Percentiles rank a stretch among this genome's conserved stretches.
These are phyloP conservation scores for Drosophila sproati DNA, from an alignment of 1,140 invertebrate genomes.

Conservation along the genomic window DNA sequence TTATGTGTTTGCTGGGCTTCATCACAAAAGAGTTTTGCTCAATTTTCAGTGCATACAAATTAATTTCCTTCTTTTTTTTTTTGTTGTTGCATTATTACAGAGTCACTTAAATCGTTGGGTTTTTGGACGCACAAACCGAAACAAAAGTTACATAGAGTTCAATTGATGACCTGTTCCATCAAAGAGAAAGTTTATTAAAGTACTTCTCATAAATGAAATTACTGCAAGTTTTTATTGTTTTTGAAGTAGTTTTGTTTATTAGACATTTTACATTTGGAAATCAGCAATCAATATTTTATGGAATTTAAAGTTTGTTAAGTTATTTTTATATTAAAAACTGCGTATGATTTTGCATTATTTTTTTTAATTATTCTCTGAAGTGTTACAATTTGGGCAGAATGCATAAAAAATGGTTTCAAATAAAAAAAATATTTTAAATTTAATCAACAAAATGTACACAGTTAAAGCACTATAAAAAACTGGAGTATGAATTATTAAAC, in stretches of 20 bases:
- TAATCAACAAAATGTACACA: not conserved
- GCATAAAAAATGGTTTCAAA: not conserved
- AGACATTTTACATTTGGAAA: not conserved
- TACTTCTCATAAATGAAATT: constrained; percentile 1
- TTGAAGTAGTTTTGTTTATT: not conserved
- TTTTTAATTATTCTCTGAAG: constrained; percentile 4
- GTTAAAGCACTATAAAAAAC: not conserved
- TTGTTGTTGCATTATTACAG: not conserved
- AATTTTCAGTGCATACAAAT: constrained; percentile 1
- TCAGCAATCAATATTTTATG: not conserved
- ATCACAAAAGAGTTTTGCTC: not conserved
- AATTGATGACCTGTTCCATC: not conserved
- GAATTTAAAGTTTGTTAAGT: not conserved
- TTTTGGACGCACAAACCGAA: not conserved
- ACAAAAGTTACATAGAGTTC: constrained; percentile 2
- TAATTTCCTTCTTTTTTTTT: not conserved
- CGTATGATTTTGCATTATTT: not conserved
- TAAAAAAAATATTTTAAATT: not conserved
- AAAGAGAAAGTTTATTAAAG: constrained; percentile 10
- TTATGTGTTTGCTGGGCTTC: not conserved
- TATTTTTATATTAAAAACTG: not conserved
- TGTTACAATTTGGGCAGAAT: not conserved
- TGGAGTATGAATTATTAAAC: not conserved
- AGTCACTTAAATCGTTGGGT: not conserved
- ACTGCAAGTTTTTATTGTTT: constrained; percentile 9